These are phyloP conservation scores for Apeltes quadracus DNA, from an alignment of 2,113 vertebrate genomes.

Conservation along the genomic window DNA sequence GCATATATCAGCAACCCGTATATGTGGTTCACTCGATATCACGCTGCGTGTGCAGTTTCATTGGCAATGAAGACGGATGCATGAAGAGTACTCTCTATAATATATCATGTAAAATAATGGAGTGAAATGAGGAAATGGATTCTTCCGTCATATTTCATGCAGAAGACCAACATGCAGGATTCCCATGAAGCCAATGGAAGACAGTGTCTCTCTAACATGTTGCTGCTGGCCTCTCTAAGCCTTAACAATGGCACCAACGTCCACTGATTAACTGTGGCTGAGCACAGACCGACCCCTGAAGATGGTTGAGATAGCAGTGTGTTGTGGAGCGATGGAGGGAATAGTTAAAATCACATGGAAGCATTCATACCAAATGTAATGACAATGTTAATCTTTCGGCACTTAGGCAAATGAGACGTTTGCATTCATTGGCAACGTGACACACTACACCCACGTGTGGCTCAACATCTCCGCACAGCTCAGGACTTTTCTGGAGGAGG, in stretches of 20 bases:
- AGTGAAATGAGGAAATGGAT: neutral
- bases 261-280: neutral
- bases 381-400: neutral
- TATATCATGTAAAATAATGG: neutral
- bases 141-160: neutral
- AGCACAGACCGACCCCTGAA: too few species aligned
- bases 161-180: neutral
- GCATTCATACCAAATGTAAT: neutral
- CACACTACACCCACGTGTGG: constrained; percentile 90
- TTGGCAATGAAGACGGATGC: neutral
- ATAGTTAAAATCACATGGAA: neutral
- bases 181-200: neutral
- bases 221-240: neutral
- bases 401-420: constrained; percentile 95
- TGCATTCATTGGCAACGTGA: constrained; percentile 94
- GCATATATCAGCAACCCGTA: too few species aligned
- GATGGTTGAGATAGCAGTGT: neutral
- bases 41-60: neutral
- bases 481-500: constrained; percentile 87
- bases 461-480: constrained; percentile 92
- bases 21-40: neutral
- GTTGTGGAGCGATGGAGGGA: constrained; percentile 10
- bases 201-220: neutral
- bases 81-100: neutral
- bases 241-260: neutral